A percentile compares a stretch with the other conserved stretches of the same genome.
Evolutionary conservation across 2,888 invertebrate species (phyloP).

Genomic region (Apamea crenata): DNA sequence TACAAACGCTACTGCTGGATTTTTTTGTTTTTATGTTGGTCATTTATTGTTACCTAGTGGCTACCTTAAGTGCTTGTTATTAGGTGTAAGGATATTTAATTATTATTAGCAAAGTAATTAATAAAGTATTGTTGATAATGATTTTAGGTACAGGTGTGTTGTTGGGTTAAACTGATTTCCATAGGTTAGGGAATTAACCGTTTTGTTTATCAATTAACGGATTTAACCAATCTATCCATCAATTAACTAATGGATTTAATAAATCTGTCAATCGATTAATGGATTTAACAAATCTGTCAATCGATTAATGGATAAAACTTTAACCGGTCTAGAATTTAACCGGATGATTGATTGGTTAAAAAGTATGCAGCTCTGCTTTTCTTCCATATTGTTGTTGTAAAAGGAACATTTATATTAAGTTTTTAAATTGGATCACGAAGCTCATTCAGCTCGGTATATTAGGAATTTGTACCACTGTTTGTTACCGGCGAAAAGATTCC

Average conservation of each 20-base stretch:
- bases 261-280: neutral
- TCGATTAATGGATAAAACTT: neutral
- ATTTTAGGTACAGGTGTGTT: neutral
- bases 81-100: slow-evolving; percentile 51
- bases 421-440: neutral
- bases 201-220: neutral
- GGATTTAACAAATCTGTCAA: neutral
- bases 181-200: neutral
- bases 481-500: neutral
- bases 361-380: neutral
- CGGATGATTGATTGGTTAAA: neutral
- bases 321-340: neutral
- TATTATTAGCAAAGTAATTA: slow-evolving; percentile 9
- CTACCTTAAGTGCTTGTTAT: slow-evolving; percentile 46
- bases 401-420: neutral
- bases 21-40: neutral
- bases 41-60: slow-evolving; percentile 6
- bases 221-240: slow-evolving; percentile 5
- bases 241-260: neutral
- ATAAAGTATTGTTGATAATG: slow-evolving; percentile 2
- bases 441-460: neutral
- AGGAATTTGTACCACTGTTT: neutral
- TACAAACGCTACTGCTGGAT: neutral
- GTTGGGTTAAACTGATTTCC: neutral
- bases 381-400: slow-evolving; percentile 3